Evolutionary conservation across 2,797 vertebrate genomes (phyloP).

Genomic region (Crenichthys baileyi): DNA sequence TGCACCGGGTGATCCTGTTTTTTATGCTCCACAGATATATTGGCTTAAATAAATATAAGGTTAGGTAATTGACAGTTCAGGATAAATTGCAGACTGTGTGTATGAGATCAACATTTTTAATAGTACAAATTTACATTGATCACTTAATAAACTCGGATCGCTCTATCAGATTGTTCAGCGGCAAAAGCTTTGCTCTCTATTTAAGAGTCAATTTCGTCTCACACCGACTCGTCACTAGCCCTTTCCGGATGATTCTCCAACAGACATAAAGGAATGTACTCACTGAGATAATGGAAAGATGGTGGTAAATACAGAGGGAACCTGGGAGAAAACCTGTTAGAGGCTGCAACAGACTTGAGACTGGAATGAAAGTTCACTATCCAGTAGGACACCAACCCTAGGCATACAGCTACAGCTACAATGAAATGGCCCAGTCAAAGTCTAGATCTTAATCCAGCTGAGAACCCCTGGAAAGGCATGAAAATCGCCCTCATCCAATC

Average conservation of each 20-base stretch:
- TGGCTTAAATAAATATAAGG: neutral
- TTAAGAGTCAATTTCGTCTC: neutral
- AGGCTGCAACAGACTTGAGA: neutral
- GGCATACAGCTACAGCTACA: neutral
- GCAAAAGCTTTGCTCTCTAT: too few species aligned
- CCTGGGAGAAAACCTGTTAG: neutral
- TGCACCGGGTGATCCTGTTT: neutral
- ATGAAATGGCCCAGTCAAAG: neutral
- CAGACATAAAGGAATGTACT: neutral
- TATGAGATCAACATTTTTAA: neutral
- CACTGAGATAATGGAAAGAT: neutral
- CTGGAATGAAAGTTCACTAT: too few species aligned
- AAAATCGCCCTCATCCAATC: neutral
- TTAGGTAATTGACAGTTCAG: neutral
- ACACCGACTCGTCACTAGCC: neutral
- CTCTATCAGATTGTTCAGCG: too few species aligned
- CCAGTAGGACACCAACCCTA: neutral
- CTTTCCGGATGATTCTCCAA: neutral
- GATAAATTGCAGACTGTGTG: neutral
- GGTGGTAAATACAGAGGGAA: neutral
- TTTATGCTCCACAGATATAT: neutral
- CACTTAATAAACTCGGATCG: neutral
- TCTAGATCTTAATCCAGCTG: neutral
- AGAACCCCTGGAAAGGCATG: neutral
- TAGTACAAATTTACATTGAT: neutral